Percentiles rank a stretch among this genome's conserved stretches.
These are phyloP conservation scores for Drosophila lini DNA, from an alignment of 1,140 invertebrate species.

Conservation along the genomic window DNA sequence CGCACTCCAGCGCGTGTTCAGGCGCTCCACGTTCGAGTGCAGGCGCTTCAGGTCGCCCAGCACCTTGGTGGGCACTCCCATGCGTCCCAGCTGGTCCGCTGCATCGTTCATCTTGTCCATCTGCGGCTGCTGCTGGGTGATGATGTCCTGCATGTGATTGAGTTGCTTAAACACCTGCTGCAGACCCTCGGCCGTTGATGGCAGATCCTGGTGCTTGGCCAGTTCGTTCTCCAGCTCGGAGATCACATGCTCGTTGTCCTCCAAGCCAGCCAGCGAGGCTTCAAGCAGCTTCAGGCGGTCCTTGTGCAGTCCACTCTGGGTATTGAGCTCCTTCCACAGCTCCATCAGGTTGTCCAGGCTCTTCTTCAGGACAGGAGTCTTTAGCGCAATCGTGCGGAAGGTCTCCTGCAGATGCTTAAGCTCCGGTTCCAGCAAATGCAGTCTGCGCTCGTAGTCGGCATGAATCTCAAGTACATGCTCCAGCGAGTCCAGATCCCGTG, in stretches of 20 bases:
- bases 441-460: conserved; percentile 92
- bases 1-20: conserved; percentile 95
- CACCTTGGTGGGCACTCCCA: conserved; percentile 88
- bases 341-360: conserved; percentile 93
- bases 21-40: conserved; percentile 95
- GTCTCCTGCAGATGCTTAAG: conserved; percentile 93
- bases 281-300: conserved; percentile 93
- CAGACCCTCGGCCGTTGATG: conserved; percentile 91
- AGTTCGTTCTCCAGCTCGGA: conserved; percentile 96
- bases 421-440: conserved; percentile 90
- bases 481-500: conserved; percentile 93
- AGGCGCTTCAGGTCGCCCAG: conserved; percentile 95
- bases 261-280: conserved; percentile 93
- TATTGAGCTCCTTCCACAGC: conserved; percentile 92
- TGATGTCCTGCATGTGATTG: conserved; percentile 89
- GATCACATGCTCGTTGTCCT: conserved; percentile 94
- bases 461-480: conserved; percentile 95
- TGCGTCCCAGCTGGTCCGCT: conserved; percentile 92
- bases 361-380: conserved; percentile 95
- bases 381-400: conserved; percentile 92
- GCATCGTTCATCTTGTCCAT: conserved; percentile 97
- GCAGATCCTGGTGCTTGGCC: conserved; percentile 92
- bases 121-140: conserved; percentile 92
- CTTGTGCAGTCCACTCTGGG: conserved; percentile 81
- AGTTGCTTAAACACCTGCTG: conserved; percentile 86